Conservation (phyloP, 2,113 vertebrate genomes). For the Suncus etruscus region DNA sequence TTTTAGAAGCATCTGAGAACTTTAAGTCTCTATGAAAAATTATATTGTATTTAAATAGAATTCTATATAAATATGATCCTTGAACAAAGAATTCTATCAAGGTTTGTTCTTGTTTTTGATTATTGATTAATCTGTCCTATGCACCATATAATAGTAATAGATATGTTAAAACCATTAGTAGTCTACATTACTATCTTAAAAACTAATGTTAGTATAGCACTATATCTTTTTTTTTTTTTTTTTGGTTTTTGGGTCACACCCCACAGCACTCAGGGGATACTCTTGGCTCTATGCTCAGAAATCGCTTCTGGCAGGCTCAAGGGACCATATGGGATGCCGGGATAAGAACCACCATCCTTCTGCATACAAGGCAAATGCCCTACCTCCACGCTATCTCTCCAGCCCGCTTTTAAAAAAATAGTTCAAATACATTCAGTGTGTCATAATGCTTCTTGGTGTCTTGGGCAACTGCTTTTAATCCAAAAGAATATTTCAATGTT, state of each 20-base stretch:
- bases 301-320: no score
- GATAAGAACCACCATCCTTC: no score
- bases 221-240: not conserved
- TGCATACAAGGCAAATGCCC: no score
- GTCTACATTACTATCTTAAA: not conserved
- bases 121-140: not conserved
- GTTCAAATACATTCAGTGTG: not conserved
- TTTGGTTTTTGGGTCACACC: no score
- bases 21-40: constrained; percentile 39
- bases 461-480: not conserved
- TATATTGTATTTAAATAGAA: not conserved
- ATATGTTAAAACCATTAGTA: not conserved
- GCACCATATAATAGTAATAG: not conserved
- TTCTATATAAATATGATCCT: not conserved
- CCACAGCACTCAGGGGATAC: no score
- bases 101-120: not conserved
- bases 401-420: not conserved
- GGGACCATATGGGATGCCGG: no score
- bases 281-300: no score
- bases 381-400: no score
- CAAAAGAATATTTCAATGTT: not conserved
- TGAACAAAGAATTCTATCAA: not conserved
- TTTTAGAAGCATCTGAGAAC: constrained; percentile 59
- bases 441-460: not conserved
- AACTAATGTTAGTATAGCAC: not conserved